phyloP scores from a whole-genome alignment of 2,797 vertebrate species.

The Myoxocephalus aenaeus region DNA sequence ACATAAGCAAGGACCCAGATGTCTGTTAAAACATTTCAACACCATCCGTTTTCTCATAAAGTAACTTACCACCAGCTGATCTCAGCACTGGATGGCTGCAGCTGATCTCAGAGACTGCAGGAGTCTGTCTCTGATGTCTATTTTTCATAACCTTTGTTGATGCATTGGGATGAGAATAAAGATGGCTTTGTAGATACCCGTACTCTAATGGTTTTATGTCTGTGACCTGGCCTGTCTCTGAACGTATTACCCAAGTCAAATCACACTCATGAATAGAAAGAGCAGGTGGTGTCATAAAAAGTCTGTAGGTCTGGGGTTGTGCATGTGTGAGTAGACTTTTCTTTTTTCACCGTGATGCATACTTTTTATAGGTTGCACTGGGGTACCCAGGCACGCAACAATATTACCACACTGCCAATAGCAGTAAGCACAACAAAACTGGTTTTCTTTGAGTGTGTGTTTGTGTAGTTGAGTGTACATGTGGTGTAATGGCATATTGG shows the following conservation, averaged over 20 bases:
- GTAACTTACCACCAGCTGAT: conserved; percentile 8
- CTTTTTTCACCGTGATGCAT: conserved; percentile 27
- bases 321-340: background rate
- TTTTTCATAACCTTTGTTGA: conserved; percentile 50
- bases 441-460: conserved; percentile 27
- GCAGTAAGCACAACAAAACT: conserved; percentile 15
- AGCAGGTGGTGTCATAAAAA: conserved; percentile 53
- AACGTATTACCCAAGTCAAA: conserved; percentile 51
- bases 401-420: conserved; percentile 27
- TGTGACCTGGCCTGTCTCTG: conserved; percentile 41
- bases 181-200: conserved; percentile 44
- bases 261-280: conserved; percentile 54
- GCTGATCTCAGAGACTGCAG: conserved; percentile 8
- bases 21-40: conserved; percentile 23
- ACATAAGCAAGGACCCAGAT: conserved; percentile 17
- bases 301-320: conserved; percentile 29
- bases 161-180: conserved; percentile 59
- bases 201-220: conserved; percentile 50
- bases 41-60: background rate
- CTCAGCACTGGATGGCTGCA: background rate
- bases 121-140: conserved; percentile 22
- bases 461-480: conserved; percentile 16
- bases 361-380: conserved; percentile 32
- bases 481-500: conserved; percentile 56
- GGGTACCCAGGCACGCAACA: conserved; percentile 26